phyloP scores from a whole-genome alignment of 2,797 vertebrate genomes.

The Apogon hyalosoma region DNA sequence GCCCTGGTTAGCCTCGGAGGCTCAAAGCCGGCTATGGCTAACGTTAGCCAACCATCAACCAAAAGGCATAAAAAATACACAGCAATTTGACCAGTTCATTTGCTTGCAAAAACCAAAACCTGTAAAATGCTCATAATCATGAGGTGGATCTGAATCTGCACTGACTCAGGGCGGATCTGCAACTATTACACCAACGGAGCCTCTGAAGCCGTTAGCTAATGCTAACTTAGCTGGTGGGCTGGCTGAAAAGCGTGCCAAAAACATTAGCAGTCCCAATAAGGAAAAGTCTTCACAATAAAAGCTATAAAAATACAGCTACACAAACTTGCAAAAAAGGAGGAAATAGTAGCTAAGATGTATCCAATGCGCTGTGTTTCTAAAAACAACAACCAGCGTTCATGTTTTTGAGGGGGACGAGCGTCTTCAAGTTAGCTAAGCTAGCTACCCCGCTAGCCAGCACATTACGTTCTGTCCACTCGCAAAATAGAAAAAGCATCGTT shows the following conservation, averaged over 20 bases:
- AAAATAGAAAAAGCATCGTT: conserved; percentile 75
- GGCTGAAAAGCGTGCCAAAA: conserved; percentile 65
- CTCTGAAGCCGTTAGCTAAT: conserved; percentile 45
- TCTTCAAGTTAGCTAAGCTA: conserved; percentile 59
- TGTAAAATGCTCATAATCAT: conserved; percentile 35
- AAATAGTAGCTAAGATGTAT: conserved; percentile 56
- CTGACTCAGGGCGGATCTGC: conserved; percentile 29
- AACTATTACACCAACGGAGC: conserved; percentile 38
- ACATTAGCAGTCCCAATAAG: conserved; percentile 61
- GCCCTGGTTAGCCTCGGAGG: conserved; percentile 52
- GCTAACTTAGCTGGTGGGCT: conserved; percentile 49
- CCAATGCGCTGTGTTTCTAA: conserved; percentile 61
- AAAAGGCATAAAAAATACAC: conserved; percentile 56
- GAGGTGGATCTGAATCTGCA: conserved; percentile 23
- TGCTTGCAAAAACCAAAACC: conserved; percentile 60
- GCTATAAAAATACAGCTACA: conserved; percentile 66
- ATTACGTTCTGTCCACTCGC: conserved; percentile 67
- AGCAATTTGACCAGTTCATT: conserved; percentile 46
- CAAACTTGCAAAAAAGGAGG: conserved; percentile 49
- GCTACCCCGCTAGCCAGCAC: conserved; percentile 68
- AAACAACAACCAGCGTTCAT: conserved; percentile 57
- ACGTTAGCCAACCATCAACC: conserved; percentile 52
- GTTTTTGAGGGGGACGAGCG: conserved; percentile 33
- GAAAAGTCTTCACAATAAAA: conserved; percentile 61
- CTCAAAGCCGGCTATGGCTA: conserved; percentile 58